A percentile compares a stretch with the other conserved stretches of the same genome.
Evolutionary conservation across 2,113 vertebrate genomes (phyloP).

Genomic region (Taxidea taxus): DNA sequence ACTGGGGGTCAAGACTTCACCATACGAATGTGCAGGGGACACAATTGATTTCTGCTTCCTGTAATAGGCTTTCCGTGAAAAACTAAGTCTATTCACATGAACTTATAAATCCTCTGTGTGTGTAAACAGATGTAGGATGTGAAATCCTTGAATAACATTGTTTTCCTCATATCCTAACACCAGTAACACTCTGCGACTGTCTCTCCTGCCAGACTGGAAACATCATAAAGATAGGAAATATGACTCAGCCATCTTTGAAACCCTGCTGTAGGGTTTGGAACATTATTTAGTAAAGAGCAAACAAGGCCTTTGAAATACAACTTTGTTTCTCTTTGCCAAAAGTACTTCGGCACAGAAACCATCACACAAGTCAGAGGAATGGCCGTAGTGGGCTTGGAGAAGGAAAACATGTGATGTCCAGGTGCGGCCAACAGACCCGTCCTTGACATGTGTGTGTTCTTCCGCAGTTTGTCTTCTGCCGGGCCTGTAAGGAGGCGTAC

Average conservation of each 20-base stretch:
- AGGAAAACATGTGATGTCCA: accelerated
- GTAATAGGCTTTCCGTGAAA: background rate
- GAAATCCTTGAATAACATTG: background rate
- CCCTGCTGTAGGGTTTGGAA: background rate
- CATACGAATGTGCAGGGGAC: background rate
- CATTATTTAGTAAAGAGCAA: background rate
- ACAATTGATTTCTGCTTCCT: background rate
- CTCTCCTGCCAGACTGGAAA: background rate
- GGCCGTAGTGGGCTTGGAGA: background rate
- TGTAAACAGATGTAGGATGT: background rate
- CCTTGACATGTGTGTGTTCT: constrained; percentile 44
- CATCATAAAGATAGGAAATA: background rate
- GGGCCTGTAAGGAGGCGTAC: constrained; percentile 87
- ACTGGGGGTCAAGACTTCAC: accelerated
- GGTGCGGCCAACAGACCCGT: accelerated
- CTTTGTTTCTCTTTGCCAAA: background rate
- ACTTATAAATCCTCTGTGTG: background rate
- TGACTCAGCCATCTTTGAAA: too few species aligned
- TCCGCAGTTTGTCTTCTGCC: constrained; percentile 89
- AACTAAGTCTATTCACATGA: background rate
- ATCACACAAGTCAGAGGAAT: background rate
- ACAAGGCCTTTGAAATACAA: background rate
- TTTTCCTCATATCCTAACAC: background rate
- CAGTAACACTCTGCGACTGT: accelerated
- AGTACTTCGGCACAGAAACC: background rate